These are phyloP conservation scores for Saguinus midas DNA, from an alignment of 2,113 vertebrate species.

Conservation along the genomic window DNA sequence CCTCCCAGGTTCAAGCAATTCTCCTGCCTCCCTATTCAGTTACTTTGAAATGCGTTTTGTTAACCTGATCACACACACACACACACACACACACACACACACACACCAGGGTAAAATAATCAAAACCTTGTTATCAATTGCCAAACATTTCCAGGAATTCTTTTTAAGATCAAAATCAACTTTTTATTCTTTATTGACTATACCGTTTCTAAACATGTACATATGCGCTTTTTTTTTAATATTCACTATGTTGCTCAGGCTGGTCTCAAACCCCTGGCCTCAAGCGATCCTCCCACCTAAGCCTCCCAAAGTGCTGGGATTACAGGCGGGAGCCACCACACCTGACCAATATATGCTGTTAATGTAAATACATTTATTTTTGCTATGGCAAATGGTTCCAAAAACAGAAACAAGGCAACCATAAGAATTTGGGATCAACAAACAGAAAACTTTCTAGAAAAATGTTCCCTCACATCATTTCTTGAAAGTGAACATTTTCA, in stretches of 20 bases:
- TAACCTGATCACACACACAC: background rate
- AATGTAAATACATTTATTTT: background rate
- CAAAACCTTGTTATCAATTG: background rate
- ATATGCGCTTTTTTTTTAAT: background rate
- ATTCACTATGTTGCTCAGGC: too few relatives aligned
- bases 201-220: constrained; percentile 28
- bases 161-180: background rate
- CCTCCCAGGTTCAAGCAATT: too few relatives aligned
- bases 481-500: background rate
- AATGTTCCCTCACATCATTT: background rate
- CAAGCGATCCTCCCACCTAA: too few relatives aligned
- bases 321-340: too few relatives aligned
- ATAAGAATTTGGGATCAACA: background rate
- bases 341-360: background rate
- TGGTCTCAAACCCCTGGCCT: too few relatives aligned
- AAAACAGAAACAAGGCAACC: constrained; percentile 35
- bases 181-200: background rate
- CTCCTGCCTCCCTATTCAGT: background rate
- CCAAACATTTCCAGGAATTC: constrained; percentile 31
- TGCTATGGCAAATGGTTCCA: constrained; percentile 14
- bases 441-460: constrained; percentile 7
- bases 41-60: constrained; percentile 21
- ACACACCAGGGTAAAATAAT: background rate
- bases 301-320: too few relatives aligned
- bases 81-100: background rate